These are phyloP conservation scores for Megalurothrips usitatus DNA, from an alignment of 2,888 invertebrate species.

Conservation along the genomic window DNA sequence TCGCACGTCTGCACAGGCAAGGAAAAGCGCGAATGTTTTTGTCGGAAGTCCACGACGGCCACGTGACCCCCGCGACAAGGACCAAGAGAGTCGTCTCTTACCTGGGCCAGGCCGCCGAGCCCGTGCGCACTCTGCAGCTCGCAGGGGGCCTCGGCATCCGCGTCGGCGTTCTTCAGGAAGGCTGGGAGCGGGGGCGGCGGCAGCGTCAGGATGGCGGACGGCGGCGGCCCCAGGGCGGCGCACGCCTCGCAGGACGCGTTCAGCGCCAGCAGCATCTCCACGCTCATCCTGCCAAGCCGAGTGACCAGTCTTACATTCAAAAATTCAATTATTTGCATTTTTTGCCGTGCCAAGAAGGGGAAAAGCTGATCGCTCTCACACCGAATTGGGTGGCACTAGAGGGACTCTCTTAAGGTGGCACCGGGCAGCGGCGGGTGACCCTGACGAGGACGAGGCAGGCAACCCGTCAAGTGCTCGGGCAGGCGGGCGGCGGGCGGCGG, in stretches of 20 bases:
- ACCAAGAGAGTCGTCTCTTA: conserved; percentile 31
- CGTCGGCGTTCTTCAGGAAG: conserved; percentile 52
- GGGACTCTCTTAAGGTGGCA: too few relatives aligned
- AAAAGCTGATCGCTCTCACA: too few relatives aligned
- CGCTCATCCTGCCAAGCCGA: conserved; percentile 38
- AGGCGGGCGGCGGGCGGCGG: background rate
- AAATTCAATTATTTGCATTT: too few relatives aligned
- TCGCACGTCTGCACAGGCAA: conserved; percentile 38
- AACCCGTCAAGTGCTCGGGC: background rate
- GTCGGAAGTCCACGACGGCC: conserved; percentile 27
- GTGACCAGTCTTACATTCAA: too few relatives aligned
- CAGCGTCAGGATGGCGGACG: conserved; percentile 74
- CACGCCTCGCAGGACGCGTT: conserved; percentile 46
- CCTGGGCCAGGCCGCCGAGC: conserved; percentile 58
- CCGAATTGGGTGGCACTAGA: too few relatives aligned
- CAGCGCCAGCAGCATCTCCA: conserved; percentile 40
- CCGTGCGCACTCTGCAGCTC: conserved; percentile 51
- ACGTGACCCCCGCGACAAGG: background rate
- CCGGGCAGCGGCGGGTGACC: background rate
- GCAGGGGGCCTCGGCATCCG: conserved; percentile 43
- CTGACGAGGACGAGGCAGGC: background rate
- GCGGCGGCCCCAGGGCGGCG: conserved; percentile 64
- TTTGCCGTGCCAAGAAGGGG: too few relatives aligned
- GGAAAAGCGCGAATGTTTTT: conserved; percentile 32
- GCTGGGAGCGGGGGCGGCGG: conserved; percentile 81